These are phyloP conservation scores for Ptychadena robeensis DNA, from an alignment of 2,797 vertebrate species.

Conservation along the genomic window DNA sequence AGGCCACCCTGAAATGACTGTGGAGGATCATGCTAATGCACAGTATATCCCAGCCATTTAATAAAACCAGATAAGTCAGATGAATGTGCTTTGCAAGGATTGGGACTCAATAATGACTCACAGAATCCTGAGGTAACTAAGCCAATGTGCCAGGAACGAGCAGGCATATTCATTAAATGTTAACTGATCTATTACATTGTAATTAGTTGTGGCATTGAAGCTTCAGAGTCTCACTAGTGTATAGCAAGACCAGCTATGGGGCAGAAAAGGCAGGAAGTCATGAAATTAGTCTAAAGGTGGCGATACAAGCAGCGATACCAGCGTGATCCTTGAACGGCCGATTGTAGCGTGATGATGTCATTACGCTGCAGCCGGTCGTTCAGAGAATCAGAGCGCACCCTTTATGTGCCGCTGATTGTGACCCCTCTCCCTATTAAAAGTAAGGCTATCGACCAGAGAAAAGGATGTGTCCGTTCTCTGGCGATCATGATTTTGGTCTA, in stretches of 20 bases:
- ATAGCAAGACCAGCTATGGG: not conserved
- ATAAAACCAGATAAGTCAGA: not conserved
- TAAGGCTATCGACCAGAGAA: no score
- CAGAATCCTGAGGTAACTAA: not conserved
- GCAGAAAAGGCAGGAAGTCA: not conserved
- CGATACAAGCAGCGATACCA: no score
- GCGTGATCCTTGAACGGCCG: no score
- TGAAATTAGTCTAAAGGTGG: not conserved
- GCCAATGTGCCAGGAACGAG: not conserved
- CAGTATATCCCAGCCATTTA: not conserved
- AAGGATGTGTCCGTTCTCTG: no score
- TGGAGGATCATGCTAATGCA: not conserved
- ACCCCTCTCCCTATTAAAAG: no score
- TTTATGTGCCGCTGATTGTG: no score
- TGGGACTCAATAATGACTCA: not conserved
- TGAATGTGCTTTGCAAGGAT: not conserved
- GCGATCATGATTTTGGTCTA: no score
- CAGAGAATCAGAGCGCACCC: no score
- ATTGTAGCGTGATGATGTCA: no score
- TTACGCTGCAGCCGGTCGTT: no score
- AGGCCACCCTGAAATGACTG: not conserved
- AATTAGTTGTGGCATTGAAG: not conserved
- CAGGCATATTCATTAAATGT: not conserved
- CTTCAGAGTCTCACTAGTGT: no score
- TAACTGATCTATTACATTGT: not conserved